phyloP scores from a whole-genome alignment of 2,797 vertebrate genomes.

The Philypnodon macrostomus region DNA sequence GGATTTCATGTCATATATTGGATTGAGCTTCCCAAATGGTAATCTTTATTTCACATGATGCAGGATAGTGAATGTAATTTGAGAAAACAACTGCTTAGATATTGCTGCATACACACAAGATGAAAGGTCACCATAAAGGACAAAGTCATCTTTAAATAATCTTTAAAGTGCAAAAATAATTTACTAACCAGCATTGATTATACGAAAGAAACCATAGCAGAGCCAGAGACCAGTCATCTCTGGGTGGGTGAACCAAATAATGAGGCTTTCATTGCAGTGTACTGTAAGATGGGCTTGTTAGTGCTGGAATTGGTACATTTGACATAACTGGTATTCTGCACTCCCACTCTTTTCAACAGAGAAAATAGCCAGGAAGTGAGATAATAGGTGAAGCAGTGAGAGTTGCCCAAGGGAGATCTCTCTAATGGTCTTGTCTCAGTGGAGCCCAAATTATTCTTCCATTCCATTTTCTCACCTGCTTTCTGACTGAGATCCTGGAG shows the following conservation, averaged over 20 bases:
- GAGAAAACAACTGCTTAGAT: no score
- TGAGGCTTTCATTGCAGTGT: slow-evolving; percentile 47
- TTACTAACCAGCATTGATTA: neutral
- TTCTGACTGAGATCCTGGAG: slow-evolving; percentile 19
- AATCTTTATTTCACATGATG: neutral
- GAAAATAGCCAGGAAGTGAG: slow-evolving; percentile 32
- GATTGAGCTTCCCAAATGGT: neutral
- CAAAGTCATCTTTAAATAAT: no score
- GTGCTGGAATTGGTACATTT: slow-evolving; percentile 35
- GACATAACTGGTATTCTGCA: slow-evolving; percentile 34
- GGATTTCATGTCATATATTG: slow-evolving; percentile 22
- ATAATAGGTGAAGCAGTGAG: slow-evolving; percentile 55
- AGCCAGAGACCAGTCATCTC: slow-evolving; percentile 30
- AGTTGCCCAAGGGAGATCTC: slow-evolving; percentile 45
- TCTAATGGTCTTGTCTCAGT: slow-evolving; percentile 41
- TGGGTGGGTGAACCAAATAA: slow-evolving; percentile 55
- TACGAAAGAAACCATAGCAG: slow-evolving; percentile 44
- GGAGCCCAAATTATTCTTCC: slow-evolving; percentile 56
- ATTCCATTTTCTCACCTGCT: slow-evolving; percentile 49
- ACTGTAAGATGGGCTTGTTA: slow-evolving; percentile 33
- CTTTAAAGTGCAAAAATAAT: neutral
- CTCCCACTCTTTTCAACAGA: slow-evolving; percentile 31
- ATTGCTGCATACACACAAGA: neutral
- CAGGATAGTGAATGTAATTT: slow-evolving; percentile 25
- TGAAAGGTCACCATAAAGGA: no score